These are phyloP conservation scores for Hesperia comma DNA, from an alignment of 2,888 invertebrate species.

Conservation along the genomic window DNA sequence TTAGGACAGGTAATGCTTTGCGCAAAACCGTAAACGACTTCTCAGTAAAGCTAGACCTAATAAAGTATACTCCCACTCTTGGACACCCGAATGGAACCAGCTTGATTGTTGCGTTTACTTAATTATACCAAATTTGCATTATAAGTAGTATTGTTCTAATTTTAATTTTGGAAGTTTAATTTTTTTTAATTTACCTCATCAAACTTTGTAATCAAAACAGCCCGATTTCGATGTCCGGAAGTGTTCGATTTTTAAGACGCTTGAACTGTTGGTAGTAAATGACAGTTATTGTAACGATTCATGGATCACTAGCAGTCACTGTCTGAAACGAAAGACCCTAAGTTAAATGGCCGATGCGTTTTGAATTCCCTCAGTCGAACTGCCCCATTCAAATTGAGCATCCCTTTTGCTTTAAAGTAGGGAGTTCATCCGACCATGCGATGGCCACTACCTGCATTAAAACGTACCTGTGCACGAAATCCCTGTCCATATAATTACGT, in stretches of 20 bases:
- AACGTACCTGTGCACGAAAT: constrained; percentile 70
- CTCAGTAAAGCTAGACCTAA: background rate
- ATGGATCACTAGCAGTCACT: constrained; percentile 74
- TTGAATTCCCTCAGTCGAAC: constrained; percentile 60
- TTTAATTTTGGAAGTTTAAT: too few relatives aligned
- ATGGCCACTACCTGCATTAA: constrained; percentile 68
- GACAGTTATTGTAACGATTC: constrained; percentile 55
- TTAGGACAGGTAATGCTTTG: constrained; percentile 32
- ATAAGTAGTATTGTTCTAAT: too few relatives aligned
- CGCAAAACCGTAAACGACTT: constrained; percentile 7
- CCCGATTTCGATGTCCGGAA: too few relatives aligned
- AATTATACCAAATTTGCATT: too few relatives aligned
- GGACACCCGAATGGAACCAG: too few relatives aligned
- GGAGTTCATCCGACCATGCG: constrained; percentile 78
- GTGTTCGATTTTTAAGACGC: too few relatives aligned
- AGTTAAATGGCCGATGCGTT: constrained; percentile 59
- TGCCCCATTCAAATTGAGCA: constrained; percentile 61
- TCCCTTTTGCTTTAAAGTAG: constrained; percentile 67
- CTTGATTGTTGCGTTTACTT: too few relatives aligned
- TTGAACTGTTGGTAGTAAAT: constrained; percentile 30
- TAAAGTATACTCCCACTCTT: background rate
- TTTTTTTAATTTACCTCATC: too few relatives aligned
- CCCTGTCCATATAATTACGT: constrained; percentile 71
- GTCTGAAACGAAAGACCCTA: constrained; percentile 68
- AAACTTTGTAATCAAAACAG: too few relatives aligned